Evolutionary conservation across 2,113 vertebrate genomes (phyloP).

Genomic region (Forbesichthys papilliferus): DNA sequence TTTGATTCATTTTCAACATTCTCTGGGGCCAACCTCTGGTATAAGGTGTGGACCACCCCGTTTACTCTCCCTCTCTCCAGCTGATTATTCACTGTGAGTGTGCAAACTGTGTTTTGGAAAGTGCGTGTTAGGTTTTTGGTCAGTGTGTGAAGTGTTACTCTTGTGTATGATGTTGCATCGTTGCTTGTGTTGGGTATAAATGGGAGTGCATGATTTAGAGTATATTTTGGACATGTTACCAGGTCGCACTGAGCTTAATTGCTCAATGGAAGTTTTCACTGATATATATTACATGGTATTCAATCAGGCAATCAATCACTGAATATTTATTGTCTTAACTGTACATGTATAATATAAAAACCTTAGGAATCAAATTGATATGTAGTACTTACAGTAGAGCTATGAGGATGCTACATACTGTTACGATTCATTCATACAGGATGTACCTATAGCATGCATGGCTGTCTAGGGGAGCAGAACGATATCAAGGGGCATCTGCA

Average conservation of each 20-base stretch:
- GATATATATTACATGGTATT: slow-evolving; percentile 32
- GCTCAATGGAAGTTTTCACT: slow-evolving; percentile 28
- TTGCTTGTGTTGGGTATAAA: slow-evolving; percentile 49
- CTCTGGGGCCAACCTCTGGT: slow-evolving; percentile 21
- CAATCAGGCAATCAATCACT: slow-evolving; percentile 53
- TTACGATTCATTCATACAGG: slow-evolving; percentile 14
- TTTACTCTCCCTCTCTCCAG: slow-evolving; percentile 41
- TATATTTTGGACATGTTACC: slow-evolving; percentile 38
- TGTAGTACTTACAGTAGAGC: slow-evolving; percentile 57
- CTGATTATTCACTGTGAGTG: slow-evolving; percentile 59
- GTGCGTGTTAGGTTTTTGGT: slow-evolving; percentile 41
- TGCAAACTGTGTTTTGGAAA: slow-evolving; percentile 35
- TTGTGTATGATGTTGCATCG: slow-evolving; percentile 58
- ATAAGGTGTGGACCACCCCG: slow-evolving; percentile 27
- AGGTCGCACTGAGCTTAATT: slow-evolving; percentile 34
- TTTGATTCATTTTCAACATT: not conserved
- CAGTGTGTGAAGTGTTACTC: slow-evolving; percentile 1
- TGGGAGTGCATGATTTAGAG: slow-evolving; percentile 54
- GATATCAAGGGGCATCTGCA: not conserved
- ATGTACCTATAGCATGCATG: slow-evolving; percentile 16
- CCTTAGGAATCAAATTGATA: slow-evolving; percentile 46
- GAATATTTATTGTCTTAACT: slow-evolving; percentile 72
- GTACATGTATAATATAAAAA: slow-evolving; percentile 62
- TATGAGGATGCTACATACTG: slow-evolving; percentile 6
- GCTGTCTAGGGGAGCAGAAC: not conserved